Evolutionary conservation across 2,113 vertebrate genomes (phyloP), one percentile per base, ranked within the genome.

Genomic region (Bucco capensis): DNA sequence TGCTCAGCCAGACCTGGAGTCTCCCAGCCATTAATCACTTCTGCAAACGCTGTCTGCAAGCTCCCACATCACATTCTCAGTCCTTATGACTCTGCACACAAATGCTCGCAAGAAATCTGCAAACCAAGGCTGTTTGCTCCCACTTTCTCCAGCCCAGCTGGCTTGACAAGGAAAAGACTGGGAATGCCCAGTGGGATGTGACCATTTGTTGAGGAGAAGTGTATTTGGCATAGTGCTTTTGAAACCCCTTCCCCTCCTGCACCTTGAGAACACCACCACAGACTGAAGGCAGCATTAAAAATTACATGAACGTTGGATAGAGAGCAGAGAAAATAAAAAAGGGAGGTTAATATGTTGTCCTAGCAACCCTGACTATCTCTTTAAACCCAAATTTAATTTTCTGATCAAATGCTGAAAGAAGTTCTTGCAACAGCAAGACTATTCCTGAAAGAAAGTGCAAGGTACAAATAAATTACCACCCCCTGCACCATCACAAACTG

Each of bases 341-440:
- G 28, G 66, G 46, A 95, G 86, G 90, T 92, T 95, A 93, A 92
- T 58, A 89, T 76, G 91, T 95, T 96, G 92, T 94, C 92, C 90
- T 96, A 85, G 94, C 89, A 96, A 94, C 95, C 79, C 35, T 22
- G 84, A 92, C 94, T 96, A 94, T 91, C 57, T 89, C 93, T 95
- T 96, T 94, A 93, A 94, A 93, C 73, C 53, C 73, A 92, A 95
- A 96, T 94, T 95, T 91, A 96, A 94, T 95, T 96, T 95, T 94
- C 92, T 71, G 91, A 96, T 92, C 90, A 89, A 92, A 93, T 19
- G 81, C 61, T 91, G 95, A 93, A 93, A 95, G 88, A 92, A 80
- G 66, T 86, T 94, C 89, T 93, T 83, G 78, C 86, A 96, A 91
- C 46, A 69, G 83, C 80, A 67, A 11, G 86, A 91, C 90, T 95